Evolutionary conservation across 23 tunicate species (phyloP).

Genomic region (Diplosoma virens): DNA sequence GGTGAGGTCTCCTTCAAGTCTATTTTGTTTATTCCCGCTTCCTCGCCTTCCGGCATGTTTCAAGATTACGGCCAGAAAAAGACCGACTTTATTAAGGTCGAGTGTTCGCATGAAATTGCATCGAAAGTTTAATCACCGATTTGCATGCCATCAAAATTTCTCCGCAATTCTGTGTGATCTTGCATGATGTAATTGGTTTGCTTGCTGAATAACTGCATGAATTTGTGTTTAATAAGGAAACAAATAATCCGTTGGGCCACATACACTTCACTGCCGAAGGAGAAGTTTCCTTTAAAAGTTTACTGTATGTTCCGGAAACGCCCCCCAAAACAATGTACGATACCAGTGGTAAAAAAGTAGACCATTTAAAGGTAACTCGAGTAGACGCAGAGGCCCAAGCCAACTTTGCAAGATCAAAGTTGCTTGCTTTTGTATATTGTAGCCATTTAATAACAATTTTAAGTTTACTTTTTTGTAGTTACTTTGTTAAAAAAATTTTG

Average conservation of each 20-base stretch:
- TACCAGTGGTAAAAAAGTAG: constrained; percentile 62
- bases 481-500: too few species aligned
- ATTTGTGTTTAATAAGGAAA: constrained; percentile 56
- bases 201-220: too few species aligned
- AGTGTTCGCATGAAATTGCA: neutral
- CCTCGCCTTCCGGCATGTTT: constrained; percentile 80
- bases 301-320: constrained; percentile 77
- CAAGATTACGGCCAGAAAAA: constrained; percentile 96
- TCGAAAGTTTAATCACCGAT: too few species aligned
- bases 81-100: constrained; percentile 91
- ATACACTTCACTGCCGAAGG: constrained; percentile 96
- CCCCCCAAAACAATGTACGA: constrained; percentile 86
- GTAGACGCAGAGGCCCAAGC: neutral
- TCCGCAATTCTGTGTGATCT: too few species aligned
- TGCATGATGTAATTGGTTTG: too few species aligned
- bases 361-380: constrained; percentile 79
- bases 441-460: too few species aligned
- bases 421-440: too few species aligned
- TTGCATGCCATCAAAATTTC: too few species aligned
- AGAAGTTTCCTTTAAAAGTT: constrained; percentile 88
- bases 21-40: constrained; percentile 82
- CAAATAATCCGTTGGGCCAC: constrained; percentile 53
- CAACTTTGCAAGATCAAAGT: too few species aligned
- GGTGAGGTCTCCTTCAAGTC: constrained; percentile 98
- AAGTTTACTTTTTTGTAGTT: too few species aligned